Evolutionary conservation across 2,888 invertebrate genomes (phyloP).

Genomic region (Iphiclides podalirius): DNA sequence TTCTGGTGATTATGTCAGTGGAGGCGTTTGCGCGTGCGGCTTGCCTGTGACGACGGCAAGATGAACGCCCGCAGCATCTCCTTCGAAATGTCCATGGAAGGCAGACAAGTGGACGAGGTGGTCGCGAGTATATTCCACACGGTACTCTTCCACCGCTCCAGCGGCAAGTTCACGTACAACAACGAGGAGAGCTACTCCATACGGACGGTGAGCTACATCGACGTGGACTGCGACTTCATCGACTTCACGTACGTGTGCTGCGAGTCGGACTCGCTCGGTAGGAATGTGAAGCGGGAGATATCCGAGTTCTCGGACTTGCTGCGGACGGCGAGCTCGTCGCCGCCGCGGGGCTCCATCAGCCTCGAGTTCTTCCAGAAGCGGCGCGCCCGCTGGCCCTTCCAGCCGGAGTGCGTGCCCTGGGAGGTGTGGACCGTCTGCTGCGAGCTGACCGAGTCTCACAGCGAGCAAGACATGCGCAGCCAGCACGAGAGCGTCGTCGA

Average conservation of each 20-base stretch:
- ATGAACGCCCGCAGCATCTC: conserved; percentile 91
- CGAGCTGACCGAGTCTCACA: conserved; percentile 91
- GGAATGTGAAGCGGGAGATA: conserved; percentile 86
- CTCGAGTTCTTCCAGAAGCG: conserved; percentile 97
- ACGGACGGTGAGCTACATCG: conserved; percentile 96
- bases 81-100: conserved; percentile 92
- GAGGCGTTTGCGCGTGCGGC: conserved; percentile 38
- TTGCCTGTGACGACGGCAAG: conserved; percentile 63
- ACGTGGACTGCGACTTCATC: conserved; percentile 98
- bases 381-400: conserved; percentile 93
- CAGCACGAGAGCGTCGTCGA: conserved; percentile 94
- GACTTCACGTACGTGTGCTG: conserved; percentile 98
- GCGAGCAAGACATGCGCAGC: conserved; percentile 92
- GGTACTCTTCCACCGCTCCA: conserved; percentile 92
- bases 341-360: conserved; percentile 91
- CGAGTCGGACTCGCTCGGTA: conserved; percentile 88
- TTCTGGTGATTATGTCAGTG: conserved; percentile 54
- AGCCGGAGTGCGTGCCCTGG: conserved; percentile 97
- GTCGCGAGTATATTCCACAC: conserved; percentile 95
- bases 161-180: conserved; percentile 96
- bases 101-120: conserved; percentile 94
- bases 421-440: conserved; percentile 98
- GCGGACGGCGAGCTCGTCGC: conserved; percentile 79
- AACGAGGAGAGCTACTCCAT: conserved; percentile 97
- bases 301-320: conserved; percentile 88